A percentile compares a stretch with the other conserved stretches of the same genome.
phyloP scores from a whole-genome alignment of 2,113 vertebrate species.

The Sula dactylatra region DNA sequence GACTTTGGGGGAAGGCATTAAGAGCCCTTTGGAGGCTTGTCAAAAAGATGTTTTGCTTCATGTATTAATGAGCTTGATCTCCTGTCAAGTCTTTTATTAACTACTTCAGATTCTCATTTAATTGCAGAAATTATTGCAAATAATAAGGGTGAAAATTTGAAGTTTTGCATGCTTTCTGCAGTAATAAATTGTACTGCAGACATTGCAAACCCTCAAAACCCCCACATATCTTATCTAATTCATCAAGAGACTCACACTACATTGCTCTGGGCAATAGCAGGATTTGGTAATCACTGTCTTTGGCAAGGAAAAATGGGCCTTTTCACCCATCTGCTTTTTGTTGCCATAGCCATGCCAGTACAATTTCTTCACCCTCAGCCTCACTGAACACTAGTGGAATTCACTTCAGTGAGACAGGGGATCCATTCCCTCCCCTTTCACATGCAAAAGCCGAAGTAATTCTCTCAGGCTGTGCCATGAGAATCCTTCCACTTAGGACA shows the following conservation, averaged over 20 bases:
- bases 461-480: not conserved
- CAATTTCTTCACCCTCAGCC: not conserved
- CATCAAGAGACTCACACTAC: not conserved
- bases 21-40: not conserved
- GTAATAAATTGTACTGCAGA: not conserved
- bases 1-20: not conserved
- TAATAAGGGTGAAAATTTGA: not conserved
- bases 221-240: not conserved
- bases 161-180: not conserved
- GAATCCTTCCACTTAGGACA: not conserved
- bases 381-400: accelerated
- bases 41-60: accelerated
- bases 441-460: accelerated
- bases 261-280: not conserved
- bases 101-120: not conserved
- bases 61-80: not conserved
- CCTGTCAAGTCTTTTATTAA: not conserved
- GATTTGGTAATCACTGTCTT: not conserved
- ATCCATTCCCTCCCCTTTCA: not conserved
- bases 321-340: not conserved
- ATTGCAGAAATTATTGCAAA: not conserved
- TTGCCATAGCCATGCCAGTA: not conserved
- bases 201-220: not conserved
- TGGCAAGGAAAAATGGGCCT: not conserved
- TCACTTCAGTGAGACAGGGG: not conserved